phyloP scores from a whole-genome alignment of 2,113 vertebrate genomes.

The Bufo gargarizans region DNA sequence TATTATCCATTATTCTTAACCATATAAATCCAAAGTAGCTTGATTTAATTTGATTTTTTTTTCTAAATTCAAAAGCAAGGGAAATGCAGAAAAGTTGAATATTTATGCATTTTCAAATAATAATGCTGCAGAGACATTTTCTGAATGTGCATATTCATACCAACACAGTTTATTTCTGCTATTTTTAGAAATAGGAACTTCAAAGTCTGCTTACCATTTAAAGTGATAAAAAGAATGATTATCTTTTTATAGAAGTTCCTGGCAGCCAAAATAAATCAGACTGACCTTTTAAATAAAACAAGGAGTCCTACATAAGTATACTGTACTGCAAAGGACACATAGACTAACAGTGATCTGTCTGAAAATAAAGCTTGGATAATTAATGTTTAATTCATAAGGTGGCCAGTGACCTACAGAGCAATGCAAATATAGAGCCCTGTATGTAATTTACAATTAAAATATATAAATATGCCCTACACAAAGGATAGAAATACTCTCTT shows the following conservation, averaged over 20 bases:
- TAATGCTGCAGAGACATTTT: not conserved
- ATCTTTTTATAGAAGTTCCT: not conserved
- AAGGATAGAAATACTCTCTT: not conserved
- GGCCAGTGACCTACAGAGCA: not conserved
- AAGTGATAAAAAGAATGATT: not conserved
- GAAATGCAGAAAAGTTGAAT: not conserved
- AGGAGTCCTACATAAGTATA: not conserved
- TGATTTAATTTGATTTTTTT: too few species aligned
- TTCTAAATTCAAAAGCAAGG: not conserved
- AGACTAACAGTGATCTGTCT: not conserved
- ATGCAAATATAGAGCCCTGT: not conserved
- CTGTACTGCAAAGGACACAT: not conserved
- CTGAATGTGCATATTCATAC: not conserved
- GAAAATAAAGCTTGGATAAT: not conserved
- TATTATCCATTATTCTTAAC: not conserved
- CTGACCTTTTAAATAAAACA: not conserved
- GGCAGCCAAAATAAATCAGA: not conserved
- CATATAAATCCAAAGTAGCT: too few species aligned
- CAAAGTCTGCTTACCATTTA: not conserved
- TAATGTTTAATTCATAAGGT: not conserved
- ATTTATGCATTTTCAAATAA: not conserved
- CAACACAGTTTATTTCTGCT: not conserved
- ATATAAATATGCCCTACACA: not conserved
- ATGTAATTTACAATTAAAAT: not conserved
- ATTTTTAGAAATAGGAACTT: not conserved